A percentile compares a stretch with the other conserved stretches of the same genome.
These are phyloP conservation scores for Halotydeus destructor DNA, from an alignment of 1,140 invertebrate species.

Conservation along the genomic window DNA sequence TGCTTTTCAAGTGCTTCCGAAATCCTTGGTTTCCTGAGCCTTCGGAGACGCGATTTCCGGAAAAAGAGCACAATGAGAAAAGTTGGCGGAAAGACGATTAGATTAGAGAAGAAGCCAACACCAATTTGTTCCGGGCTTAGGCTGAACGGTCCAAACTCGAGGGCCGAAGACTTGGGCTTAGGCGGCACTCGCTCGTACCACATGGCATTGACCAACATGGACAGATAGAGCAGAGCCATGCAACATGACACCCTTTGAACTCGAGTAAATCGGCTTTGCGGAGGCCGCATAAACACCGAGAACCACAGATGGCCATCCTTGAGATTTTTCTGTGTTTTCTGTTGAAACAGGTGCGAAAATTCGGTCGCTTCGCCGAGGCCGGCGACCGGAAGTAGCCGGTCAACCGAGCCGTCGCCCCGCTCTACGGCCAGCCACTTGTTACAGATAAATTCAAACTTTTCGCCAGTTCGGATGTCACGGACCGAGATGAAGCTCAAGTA, in stretches of 20 bases:
- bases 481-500: constrained; percentile 22
- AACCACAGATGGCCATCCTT: constrained; percentile 36
- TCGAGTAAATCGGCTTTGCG: constrained; percentile 30
- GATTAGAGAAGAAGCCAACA: constrained; percentile 24
- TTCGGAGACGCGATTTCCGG: constrained; percentile 25
- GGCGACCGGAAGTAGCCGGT: constrained; percentile 32
- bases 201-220: constrained; percentile 35
- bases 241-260: constrained; percentile 32
- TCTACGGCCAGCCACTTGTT: constrained; percentile 24
- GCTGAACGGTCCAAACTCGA: constrained; percentile 29
- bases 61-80: constrained; percentile 30
- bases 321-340: constrained; percentile 27
- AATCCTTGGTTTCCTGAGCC: constrained; percentile 24
- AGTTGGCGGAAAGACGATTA: constrained; percentile 32
- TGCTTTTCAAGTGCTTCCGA: constrained; percentile 21
- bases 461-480: constrained; percentile 22
- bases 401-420: constrained; percentile 23
- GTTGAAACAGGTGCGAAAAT: constrained; percentile 29
- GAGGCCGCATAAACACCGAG: constrained; percentile 31
- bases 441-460: constrained; percentile 24
- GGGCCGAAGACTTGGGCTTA: constrained; percentile 16
- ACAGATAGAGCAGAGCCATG: constrained; percentile 31
- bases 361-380: constrained; percentile 23
- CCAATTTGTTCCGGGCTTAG: constrained; percentile 26
- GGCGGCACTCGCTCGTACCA: constrained; percentile 26